phyloP scores from a whole-genome alignment of 2,113 vertebrate species.

The Myiopsitta monachus region DNA sequence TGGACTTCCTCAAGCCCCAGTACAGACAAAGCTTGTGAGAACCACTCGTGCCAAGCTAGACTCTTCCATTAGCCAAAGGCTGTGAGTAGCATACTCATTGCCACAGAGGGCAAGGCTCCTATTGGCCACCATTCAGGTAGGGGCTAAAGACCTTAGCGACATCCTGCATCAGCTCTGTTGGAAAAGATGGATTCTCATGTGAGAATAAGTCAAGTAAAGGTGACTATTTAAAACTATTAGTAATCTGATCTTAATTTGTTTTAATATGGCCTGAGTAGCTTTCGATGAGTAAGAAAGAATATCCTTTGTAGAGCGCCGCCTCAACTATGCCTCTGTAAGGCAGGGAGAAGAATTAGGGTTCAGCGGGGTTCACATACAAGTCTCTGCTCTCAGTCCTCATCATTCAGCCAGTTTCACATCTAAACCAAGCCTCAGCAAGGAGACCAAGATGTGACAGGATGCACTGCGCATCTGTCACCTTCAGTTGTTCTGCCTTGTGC shows the following conservation, averaged over 20 bases:
- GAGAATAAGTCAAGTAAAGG: not conserved
- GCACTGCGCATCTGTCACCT: not conserved
- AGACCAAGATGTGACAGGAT: not conserved
- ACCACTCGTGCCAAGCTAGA: not conserved
- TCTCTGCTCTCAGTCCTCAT: not conserved
- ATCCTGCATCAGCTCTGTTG: not conserved
- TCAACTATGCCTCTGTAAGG: not conserved
- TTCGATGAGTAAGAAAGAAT: not conserved
- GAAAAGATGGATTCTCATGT: not conserved
- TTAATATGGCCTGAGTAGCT: not conserved
- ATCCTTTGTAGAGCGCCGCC: not conserved
- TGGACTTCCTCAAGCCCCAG: not conserved
- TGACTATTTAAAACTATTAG: not conserved
- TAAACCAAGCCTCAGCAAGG: not conserved
- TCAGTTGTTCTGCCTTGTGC: not conserved
- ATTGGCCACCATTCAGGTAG: slow-evolving; percentile 40
- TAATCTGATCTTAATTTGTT: not conserved
- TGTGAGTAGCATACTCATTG: not conserved
- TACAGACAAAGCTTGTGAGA: not conserved
- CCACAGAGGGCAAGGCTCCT: slow-evolving; percentile 35
- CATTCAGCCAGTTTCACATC: not conserved
- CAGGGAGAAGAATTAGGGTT: not conserved
- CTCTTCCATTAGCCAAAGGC: not conserved
- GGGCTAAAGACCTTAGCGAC: not conserved
- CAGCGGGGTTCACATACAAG: not conserved